A percentile compares a stretch with the other conserved stretches of the same genome.
These are phyloP conservation scores for Neosalanx taihuensis DNA, from an alignment of 2,797 vertebrate species.

Conservation along the genomic window DNA sequence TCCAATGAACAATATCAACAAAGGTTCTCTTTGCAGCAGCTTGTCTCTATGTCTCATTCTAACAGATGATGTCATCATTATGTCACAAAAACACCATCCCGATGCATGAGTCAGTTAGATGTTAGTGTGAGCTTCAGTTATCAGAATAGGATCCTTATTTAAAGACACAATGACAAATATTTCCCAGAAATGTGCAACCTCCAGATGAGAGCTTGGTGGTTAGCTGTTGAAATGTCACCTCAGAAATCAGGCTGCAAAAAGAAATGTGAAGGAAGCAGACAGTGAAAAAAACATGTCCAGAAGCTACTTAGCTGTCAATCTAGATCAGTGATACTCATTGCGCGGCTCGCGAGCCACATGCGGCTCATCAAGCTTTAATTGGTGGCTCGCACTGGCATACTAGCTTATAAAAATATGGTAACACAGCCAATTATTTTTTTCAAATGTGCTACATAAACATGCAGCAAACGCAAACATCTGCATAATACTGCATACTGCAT, in stretches of 20 bases:
- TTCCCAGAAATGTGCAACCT: constrained; percentile 13
- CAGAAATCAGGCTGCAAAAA: constrained; percentile 42
- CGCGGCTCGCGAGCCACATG: no score
- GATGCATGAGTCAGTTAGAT: constrained; percentile 13
- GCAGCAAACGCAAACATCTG: no score
- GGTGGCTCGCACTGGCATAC: no score
- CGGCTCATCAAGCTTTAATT: no score
- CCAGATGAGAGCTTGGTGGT: constrained; percentile 23
- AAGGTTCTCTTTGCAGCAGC: no score
- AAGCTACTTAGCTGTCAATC: constrained; percentile 59
- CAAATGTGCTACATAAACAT: no score
- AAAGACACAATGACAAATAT: constrained; percentile 23
- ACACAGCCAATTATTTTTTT: no score
- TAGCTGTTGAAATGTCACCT: constrained; percentile 37
- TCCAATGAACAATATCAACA: no score
- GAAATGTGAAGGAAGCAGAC: constrained; percentile 35
- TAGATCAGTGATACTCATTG: constrained; percentile 41
- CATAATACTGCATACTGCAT: no score
- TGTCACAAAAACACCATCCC: constrained; percentile 7
- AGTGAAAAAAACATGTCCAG: constrained; percentile 48
- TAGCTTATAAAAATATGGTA: no score
- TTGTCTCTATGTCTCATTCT: no score
- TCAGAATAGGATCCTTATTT: neutral
- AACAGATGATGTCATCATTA: neutral
- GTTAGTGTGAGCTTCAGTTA: neutral